Percentiles rank a stretch among this genome's conserved stretches.
Evolutionary conservation across 2,888 invertebrate species (phyloP).

Genomic region (Serripes groenlandicus): DNA sequence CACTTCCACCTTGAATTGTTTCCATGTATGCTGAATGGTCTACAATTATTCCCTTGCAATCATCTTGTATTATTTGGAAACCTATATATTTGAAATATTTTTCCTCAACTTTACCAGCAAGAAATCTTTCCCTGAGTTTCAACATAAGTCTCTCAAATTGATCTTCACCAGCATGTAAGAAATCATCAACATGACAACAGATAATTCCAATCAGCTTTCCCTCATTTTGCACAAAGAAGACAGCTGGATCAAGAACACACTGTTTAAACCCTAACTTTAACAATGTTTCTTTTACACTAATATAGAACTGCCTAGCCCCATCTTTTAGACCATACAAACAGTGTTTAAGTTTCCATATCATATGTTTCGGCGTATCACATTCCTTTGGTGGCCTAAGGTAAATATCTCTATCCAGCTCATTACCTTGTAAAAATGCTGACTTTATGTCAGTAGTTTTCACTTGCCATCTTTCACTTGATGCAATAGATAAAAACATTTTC

Average conservation of each 20-base stretch:
- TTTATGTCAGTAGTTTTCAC: constrained; percentile 70
- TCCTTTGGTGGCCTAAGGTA: constrained; percentile 61
- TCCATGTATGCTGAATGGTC: constrained; percentile 35
- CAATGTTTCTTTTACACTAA: constrained; percentile 60
- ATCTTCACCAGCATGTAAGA: constrained; percentile 66
- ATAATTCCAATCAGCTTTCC: constrained; percentile 46
- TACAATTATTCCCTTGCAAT: constrained; percentile 18
- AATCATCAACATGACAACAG: constrained; percentile 69
- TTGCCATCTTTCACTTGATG: constrained; percentile 56
- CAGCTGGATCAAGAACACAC: constrained; percentile 63
- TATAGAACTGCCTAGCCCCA: constrained; percentile 65
- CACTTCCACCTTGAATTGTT: constrained; percentile 17
- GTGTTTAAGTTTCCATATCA: constrained; percentile 66
- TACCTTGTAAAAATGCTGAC: constrained; percentile 69
- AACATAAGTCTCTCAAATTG: constrained; percentile 44
- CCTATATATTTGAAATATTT: constrained; percentile 59
- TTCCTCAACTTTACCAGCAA: constrained; percentile 61
- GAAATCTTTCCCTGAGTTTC: constrained; percentile 47
- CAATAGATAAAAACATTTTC: no score
- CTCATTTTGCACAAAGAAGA: constrained; percentile 52
- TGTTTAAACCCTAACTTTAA: constrained; percentile 51
- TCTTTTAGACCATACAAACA: constrained; percentile 67
- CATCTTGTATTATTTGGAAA: constrained; percentile 41
- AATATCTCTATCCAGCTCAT: constrained; percentile 53
- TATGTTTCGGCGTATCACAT: constrained; percentile 15